phyloP scores from a whole-genome alignment of 1,140 invertebrate genomes.

The Telenomus remus region DNA sequence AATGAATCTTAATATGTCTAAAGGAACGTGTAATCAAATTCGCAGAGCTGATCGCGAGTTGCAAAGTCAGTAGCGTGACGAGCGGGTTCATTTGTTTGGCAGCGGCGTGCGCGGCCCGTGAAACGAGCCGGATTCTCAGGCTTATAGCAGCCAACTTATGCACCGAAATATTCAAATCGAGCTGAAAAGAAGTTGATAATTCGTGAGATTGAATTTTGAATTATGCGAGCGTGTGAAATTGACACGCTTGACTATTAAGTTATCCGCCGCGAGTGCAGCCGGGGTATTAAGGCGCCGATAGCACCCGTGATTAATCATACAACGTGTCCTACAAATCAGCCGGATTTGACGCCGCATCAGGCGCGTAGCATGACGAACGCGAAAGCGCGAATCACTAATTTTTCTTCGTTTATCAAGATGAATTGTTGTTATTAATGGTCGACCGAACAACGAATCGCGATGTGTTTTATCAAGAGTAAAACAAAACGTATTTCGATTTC shows the following conservation, averaged over 20 bases:
- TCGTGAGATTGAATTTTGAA: conserved; percentile 26
- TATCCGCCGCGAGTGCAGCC: conserved; percentile 19
- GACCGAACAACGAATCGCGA: too few relatives aligned
- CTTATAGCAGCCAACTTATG: background rate
- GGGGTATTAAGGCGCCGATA: conserved; percentile 19
- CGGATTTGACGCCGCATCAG: conserved; percentile 13
- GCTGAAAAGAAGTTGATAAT: conserved; percentile 3
- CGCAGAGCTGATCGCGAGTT: too few relatives aligned
- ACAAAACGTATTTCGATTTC: too few relatives aligned
- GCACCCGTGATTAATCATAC: conserved; percentile 35
- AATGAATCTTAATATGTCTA: conserved; percentile 1
- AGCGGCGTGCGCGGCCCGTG: too few relatives aligned
- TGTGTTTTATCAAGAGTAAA: too few relatives aligned
- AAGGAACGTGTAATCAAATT: too few relatives aligned
- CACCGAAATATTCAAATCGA: conserved; percentile 12
- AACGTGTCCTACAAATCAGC: conserved; percentile 14
- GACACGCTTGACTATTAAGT: conserved; percentile 40
- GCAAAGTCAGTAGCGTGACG: too few relatives aligned
- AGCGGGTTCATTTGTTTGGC: too few relatives aligned
- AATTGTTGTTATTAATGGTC: background rate
- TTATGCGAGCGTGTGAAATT: conserved; percentile 33
- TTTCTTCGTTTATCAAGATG: conserved; percentile 1
- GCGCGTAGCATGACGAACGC: background rate
- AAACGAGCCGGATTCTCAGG: too few relatives aligned
- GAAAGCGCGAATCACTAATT: conserved; percentile 1